Evolutionary conservation across 2,113 vertebrate species (phyloP).

Genomic region (Acrocephalus arundinaceus): DNA sequence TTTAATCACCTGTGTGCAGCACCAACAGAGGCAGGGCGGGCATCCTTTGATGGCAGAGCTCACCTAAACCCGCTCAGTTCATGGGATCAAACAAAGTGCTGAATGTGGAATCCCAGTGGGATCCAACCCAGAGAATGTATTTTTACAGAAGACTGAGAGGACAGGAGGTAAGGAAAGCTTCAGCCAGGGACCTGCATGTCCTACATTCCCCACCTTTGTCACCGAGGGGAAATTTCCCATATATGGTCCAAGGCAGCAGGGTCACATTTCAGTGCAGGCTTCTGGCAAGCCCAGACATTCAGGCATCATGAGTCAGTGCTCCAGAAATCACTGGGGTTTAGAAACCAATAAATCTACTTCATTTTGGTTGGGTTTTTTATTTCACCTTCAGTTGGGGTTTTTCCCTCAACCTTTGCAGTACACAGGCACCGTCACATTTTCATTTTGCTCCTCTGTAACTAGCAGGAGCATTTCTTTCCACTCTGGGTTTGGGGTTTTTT

Average conservation of each 20-base stretch:
- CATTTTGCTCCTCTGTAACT: background rate
- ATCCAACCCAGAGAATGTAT: background rate
- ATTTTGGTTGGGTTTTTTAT: background rate
- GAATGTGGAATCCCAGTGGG: background rate
- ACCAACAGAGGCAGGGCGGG: background rate
- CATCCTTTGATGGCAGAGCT: background rate
- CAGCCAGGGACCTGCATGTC: background rate
- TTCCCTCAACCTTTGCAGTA: background rate
- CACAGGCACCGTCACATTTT: background rate
- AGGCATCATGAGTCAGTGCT: slow-evolving; percentile 29
- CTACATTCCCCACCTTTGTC: background rate
- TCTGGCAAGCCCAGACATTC: slow-evolving; percentile 33
- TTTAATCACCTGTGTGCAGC: background rate
- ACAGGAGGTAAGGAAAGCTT: background rate
- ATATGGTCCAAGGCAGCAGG: background rate
- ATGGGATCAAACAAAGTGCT: background rate
- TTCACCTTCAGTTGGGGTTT: background rate
- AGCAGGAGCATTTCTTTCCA: background rate
- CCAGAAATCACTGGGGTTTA: background rate
- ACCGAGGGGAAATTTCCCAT: background rate
- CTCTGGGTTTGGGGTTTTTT: background rate
- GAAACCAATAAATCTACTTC: background rate
- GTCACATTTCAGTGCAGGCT: background rate
- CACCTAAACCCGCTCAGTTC: background rate
- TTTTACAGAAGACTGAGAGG: background rate